phyloP scores from a whole-genome alignment of 2,113 vertebrate species.

The Natator depressus region DNA sequence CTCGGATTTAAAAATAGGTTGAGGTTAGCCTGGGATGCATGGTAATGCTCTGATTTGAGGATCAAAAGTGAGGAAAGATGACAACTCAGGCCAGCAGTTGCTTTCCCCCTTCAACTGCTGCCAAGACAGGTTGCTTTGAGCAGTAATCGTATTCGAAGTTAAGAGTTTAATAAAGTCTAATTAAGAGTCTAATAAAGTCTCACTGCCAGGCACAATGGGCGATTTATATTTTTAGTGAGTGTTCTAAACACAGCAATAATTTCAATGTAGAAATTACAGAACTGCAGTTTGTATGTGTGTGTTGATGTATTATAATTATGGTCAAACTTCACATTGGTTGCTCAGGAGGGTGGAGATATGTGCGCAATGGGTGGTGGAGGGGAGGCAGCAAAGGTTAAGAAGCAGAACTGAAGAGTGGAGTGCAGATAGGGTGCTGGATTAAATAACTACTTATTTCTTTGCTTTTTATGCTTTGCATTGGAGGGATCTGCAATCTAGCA shows the following conservation, averaged over 20 bases:
- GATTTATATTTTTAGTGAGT: background rate
- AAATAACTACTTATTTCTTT: constrained; percentile 21
- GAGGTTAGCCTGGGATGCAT: too few species aligned
- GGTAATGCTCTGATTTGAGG: too few species aligned
- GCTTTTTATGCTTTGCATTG: background rate
- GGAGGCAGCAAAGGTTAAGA: background rate
- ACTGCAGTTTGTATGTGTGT: background rate
- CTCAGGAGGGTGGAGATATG: background rate
- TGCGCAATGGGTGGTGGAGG: background rate
- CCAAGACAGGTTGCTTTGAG: too few species aligned
- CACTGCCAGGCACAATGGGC: background rate
- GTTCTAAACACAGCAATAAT: background rate
- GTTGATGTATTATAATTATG: background rate
- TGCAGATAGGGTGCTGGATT: background rate
- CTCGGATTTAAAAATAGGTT: too few species aligned
- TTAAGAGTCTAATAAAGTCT: background rate
- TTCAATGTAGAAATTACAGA: background rate
- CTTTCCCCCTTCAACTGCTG: too few species aligned
- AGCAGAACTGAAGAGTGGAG: background rate
- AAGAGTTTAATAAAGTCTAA: background rate
- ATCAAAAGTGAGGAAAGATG: too few species aligned
- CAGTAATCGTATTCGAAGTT: too few species aligned
- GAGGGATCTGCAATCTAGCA: background rate
- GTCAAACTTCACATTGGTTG: background rate
- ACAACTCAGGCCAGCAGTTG: too few species aligned